Evolutionary conservation across 2,113 vertebrate genomes (phyloP).

Genomic region (Anolis carolinensis): DNA sequence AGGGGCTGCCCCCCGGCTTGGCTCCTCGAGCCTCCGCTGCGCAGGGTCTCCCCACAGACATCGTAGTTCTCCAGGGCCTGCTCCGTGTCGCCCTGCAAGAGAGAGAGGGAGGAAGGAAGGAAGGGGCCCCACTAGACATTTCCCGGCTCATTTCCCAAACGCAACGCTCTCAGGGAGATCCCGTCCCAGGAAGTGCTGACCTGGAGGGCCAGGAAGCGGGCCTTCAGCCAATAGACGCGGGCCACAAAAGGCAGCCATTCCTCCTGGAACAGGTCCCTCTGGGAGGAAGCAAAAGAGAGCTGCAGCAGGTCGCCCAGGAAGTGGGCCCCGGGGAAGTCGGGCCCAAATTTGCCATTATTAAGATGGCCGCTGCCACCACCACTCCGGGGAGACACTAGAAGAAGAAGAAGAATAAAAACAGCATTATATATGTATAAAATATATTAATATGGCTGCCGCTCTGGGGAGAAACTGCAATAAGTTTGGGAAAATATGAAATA

Average conservation of each 20-base stretch:
- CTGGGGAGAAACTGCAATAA: no score
- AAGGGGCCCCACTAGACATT: neutral
- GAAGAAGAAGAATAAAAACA: neutral
- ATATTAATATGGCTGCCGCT: neutral
- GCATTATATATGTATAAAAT: no score
- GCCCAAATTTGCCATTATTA: slow-evolving; percentile 77
- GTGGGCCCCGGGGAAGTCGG: slow-evolving; percentile 86
- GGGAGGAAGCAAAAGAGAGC: slow-evolving; percentile 88
- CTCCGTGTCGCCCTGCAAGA: slow-evolving; percentile 93
- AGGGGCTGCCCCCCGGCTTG: slow-evolving; percentile 67
- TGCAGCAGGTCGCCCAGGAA: slow-evolving; percentile 90
- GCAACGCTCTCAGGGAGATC: no score
- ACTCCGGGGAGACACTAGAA: slow-evolving; percentile 87
- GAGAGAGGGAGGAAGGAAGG: neutral
- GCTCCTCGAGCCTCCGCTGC: slow-evolving; percentile 69
- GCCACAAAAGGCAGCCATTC: slow-evolving; percentile 90
- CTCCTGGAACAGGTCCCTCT: slow-evolving; percentile 88
- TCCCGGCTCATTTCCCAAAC: no score
- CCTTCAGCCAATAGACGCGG: slow-evolving; percentile 94
- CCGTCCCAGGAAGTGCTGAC: slow-evolving; percentile 65
- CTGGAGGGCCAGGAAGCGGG: slow-evolving; percentile 90
- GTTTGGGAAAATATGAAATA: no score
- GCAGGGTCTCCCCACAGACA: slow-evolving; percentile 89
- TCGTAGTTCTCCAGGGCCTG: slow-evolving; percentile 94
- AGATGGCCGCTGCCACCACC: slow-evolving; percentile 60